Base-by-base conservation (phyloP, 2,113 vertebrate genomes). In the Oenanthe melanoleuca region DNA sequence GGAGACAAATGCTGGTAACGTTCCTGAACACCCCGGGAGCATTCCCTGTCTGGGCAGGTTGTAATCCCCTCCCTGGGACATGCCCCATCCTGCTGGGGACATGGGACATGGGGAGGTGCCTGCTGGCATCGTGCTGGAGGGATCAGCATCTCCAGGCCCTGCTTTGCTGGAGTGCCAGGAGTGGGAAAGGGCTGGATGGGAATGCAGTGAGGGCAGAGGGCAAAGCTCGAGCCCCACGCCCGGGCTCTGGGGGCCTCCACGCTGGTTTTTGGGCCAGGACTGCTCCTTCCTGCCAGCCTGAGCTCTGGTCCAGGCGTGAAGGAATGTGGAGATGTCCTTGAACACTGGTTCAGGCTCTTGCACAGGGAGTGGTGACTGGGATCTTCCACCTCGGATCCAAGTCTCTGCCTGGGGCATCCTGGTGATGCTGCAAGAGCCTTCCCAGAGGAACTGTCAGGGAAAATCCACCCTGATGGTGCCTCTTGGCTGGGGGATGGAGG, bases 1-100 rank as follows among this genome's bases (percentile, higher is more conserved):
- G 24, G 95, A 97, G 79, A 78, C 89, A 0, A 93, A 86, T 4
- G 28, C 96, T 2, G 97, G 97, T 98, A 97, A 97, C 7, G 0
- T 34, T 31, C 37, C 59, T 37, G 67, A 26, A 7, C 38, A 3
- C 23, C 11, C 47, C 0, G 0, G 71, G 50, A 12, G 0, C 0
- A 0, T 38, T 61, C 78, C 73, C 40, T 8, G 42, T 14, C 14
- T 0, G 14, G 50, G 31, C 60, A 9, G 2, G 1, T 15, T 8
- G 8, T 2, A 3, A 7, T 9, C 33, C 49, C 24, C 11, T 15
- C 45, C 45, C 7, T 1, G 0, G 55, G 69, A 19, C 7, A 2
- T 1, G 5, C 8, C 69, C 33, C 1, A 0, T 71, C 50, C 78
- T 8, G 3, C 60, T 78, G 82, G 75, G 79, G 25, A 19, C 42